A percentile compares a stretch with the other conserved stretches of the same genome.
Evolutionary conservation across 2,113 vertebrate species (phyloP).

Genomic region (Vireo altiloquus): DNA sequence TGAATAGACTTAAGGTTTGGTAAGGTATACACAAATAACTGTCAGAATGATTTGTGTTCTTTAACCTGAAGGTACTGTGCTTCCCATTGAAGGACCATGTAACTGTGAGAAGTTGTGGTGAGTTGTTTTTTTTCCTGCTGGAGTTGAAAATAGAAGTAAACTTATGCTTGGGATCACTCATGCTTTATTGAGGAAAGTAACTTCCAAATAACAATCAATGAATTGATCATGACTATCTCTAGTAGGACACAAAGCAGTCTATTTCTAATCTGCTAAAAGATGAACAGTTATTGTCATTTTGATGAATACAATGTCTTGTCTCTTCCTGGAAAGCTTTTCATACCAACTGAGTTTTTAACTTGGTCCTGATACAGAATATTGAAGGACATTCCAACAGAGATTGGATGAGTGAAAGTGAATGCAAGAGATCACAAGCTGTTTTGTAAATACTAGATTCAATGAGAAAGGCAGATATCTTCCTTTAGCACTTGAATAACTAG

Average conservation of each 20-base stretch:
- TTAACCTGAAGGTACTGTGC: background rate
- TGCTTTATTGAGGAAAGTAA: background rate
- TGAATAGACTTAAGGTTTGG: background rate
- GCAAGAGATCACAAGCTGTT: background rate
- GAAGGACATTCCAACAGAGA: background rate
- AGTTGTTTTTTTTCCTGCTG: rapidly evolving
- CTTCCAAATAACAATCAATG: background rate
- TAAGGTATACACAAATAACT: background rate
- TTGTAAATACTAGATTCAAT: background rate
- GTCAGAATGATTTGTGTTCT: background rate
- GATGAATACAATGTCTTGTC: background rate
- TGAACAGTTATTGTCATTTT: background rate
- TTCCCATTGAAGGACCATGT: background rate
- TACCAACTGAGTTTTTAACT: background rate
- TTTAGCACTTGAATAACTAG: background rate
- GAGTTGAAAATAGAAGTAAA: background rate
- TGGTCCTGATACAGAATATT: background rate
- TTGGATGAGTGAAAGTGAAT: background rate
- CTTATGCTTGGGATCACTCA: background rate
- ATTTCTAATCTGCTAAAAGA: background rate
- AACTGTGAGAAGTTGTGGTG: background rate
- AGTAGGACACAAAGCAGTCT: background rate
- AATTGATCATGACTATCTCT: background rate
- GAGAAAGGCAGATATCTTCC: background rate
- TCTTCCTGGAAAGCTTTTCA: background rate